Evolutionary conservation across 1,140 invertebrate species (phyloP).

Genomic region (Chionoecetes opilio): DNA sequence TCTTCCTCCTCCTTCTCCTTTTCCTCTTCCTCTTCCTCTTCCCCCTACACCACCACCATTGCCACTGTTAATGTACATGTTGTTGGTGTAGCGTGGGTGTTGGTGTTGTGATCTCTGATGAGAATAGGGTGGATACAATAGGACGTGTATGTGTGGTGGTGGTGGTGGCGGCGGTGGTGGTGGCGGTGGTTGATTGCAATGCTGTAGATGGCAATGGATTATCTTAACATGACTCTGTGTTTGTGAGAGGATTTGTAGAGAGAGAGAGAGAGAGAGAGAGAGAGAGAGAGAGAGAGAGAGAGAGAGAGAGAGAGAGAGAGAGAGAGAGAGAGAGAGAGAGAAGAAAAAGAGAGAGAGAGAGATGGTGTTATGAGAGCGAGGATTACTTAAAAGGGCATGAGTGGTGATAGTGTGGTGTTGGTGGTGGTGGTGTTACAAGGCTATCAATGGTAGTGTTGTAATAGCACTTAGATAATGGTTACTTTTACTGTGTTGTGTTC

Average conservation of each 20-base stretch:
- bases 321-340: background rate
- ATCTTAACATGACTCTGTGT: background rate
- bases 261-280: background rate
- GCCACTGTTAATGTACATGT: background rate
- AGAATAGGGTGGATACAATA: background rate
- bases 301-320: background rate
- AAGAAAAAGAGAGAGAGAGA: background rate
- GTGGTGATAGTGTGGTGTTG: background rate
- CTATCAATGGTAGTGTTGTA: background rate
- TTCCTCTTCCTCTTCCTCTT: background rate
- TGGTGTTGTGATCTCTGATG: background rate
- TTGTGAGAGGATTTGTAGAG: background rate
- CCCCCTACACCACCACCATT: background rate
- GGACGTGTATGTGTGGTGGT: background rate
- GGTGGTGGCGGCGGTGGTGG: background rate
- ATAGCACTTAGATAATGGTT: no score
- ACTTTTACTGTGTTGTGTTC: background rate
- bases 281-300: no score
- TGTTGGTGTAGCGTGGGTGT: background rate
- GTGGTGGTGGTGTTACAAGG: background rate
- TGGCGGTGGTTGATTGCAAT: background rate
- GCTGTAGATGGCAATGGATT: no score
- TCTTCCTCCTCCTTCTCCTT: background rate
- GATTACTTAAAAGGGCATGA: background rate
- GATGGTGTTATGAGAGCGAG: no score